These are phyloP conservation scores for Stichopus chloronotus DNA, from an alignment of 35 echinoderm and acorn worm genomes.

Conservation along the genomic window DNA sequence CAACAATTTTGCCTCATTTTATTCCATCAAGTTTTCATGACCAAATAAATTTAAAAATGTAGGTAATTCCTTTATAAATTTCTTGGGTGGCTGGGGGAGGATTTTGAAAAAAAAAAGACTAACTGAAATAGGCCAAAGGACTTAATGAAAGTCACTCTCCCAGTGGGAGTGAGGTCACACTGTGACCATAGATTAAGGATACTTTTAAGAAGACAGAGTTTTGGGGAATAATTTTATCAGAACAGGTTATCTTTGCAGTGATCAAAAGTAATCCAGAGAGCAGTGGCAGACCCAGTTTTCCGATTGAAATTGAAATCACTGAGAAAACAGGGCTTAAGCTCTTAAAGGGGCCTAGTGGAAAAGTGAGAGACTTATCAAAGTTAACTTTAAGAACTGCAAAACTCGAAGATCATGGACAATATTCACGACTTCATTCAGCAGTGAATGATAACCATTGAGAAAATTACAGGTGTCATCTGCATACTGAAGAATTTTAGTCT, in stretches of 20 bases:
- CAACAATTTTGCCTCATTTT: slow-evolving; percentile 6
- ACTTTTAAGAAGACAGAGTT: slow-evolving; percentile 24
- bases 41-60: slow-evolving; percentile 27
- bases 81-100: neutral
- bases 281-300: too few relatives aligned
- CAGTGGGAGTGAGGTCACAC: slow-evolving; percentile 1
- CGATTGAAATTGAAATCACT: too few relatives aligned
- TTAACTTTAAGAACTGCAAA: too few relatives aligned
- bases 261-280: too few relatives aligned
- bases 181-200: slow-evolving; percentile 21
- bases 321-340: too few relatives aligned
- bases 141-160: slow-evolving; percentile 12
- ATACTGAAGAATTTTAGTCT: too few relatives aligned
- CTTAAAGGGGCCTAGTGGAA: too few relatives aligned
- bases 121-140: neutral
- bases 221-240: neutral
- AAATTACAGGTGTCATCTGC: too few relatives aligned
- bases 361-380: too few relatives aligned
- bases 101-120: neutral
- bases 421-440: too few relatives aligned
- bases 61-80: slow-evolving; percentile 20
- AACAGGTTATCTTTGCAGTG: neutral
- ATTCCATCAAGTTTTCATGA: slow-evolving; percentile 5
- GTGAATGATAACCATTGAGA: too few relatives aligned
- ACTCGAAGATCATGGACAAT: too few relatives aligned